Conservation (phyloP, 2,888 invertebrate genomes). For the Amorpha juglandis region DNA sequence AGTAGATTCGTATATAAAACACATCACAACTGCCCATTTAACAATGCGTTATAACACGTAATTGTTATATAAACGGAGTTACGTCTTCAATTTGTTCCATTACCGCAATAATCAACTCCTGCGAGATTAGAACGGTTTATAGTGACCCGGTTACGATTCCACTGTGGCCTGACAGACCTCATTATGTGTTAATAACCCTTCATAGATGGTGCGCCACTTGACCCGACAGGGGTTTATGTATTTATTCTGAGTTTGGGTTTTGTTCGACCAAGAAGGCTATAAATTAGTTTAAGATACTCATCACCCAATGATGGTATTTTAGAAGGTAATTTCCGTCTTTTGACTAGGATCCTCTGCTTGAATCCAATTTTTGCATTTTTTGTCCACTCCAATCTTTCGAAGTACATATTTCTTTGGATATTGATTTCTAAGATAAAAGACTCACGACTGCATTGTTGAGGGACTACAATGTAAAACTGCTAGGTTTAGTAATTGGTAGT, state of each 20-base stretch:
- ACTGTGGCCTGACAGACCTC: slow-evolving; percentile 34
- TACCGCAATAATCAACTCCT: slow-evolving; percentile 47
- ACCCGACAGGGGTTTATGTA: background rate
- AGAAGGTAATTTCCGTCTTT: too few relatives aligned
- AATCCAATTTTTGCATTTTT: too few relatives aligned
- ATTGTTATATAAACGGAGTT: slow-evolving; percentile 38
- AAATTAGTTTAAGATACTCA: too few relatives aligned
- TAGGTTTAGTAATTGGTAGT: background rate
- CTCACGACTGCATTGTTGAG: too few relatives aligned
- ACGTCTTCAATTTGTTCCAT: slow-evolving; percentile 44
- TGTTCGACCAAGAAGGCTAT: background rate
- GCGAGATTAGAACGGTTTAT: slow-evolving; percentile 41
- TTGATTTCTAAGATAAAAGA: too few relatives aligned
- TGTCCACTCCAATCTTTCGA: too few relatives aligned
- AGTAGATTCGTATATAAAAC: background rate
- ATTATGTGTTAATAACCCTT: slow-evolving; percentile 22
- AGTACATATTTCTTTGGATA: too few relatives aligned
- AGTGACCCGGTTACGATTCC: slow-evolving; percentile 48
- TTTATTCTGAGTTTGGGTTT: background rate
- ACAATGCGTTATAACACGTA: background rate
- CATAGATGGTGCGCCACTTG: slow-evolving; percentile 25
- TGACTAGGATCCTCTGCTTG: too few relatives aligned
- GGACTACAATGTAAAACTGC: too few relatives aligned
- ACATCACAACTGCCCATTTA: background rate
- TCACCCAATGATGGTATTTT: too few relatives aligned